Evolutionary conservation across 2,113 vertebrate genomes (phyloP), one percentile per base, ranked within the genome.

Genomic region (Labrus mixtus): DNA sequence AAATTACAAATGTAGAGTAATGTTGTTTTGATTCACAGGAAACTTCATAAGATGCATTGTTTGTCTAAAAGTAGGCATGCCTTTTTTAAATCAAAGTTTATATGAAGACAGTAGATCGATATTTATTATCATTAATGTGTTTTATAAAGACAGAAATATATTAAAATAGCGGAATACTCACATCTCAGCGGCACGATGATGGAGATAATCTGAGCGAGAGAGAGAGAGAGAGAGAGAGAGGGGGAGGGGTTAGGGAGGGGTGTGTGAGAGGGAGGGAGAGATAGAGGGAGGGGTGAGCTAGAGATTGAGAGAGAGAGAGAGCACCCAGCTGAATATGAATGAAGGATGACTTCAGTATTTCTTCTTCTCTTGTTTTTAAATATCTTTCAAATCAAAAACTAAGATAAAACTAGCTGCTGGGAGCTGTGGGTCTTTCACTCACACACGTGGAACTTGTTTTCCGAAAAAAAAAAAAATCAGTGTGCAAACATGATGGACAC

Each of bases 151-250:
- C 12, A 1, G 12, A 54, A 71, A 22, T 50, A 8, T 4, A 17
- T 37, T 6, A 3, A 78, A 65, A 72, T 6, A 60, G 60, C 15
- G 13, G 48, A 25, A 59, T 89, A 93, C 91, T 93, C 84, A 93
- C 91, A 93, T 93, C 33, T 79, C 70, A 68, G 73, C 69, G 70
- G 71, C 71, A 72, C 69, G 84, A 83, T 12, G 90, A 61, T 71
- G 79, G 80, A 80, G 81, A 86, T 85, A 76, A 83, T 87, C 83
- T 84, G 83, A 78, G 59, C 68, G 60, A 39, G 64, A 46, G 61
- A 68, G 19, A 25, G 69, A 54, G 78, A 36, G 58, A 37, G 63
- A n/a, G 33, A 51, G 69, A 48, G 59, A 50, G 79, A 10, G 75
- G 15, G 50, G 20, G 41, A 20, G 33, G 39, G 12, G 20, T 20